A percentile compares a stretch with the other conserved stretches of the same genome.
phyloP scores from a whole-genome alignment of 2,888 invertebrate genomes.

The Lepidocyrtoides sp. region DNA sequence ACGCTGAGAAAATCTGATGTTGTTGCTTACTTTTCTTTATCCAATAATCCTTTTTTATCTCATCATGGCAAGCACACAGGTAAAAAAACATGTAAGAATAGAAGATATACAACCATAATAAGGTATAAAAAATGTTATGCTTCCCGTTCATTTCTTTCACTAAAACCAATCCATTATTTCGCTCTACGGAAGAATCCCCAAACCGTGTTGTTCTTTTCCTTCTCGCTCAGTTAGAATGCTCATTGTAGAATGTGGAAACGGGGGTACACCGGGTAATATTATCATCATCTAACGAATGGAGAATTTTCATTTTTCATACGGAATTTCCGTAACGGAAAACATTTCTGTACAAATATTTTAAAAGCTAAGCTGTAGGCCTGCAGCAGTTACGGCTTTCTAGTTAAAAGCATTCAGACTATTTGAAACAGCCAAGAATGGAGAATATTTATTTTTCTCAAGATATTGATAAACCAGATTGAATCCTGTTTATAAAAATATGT shows the following conservation, averaged over 20 bases:
- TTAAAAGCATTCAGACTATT: too few species aligned
- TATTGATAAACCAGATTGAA: slow-evolving; percentile 9
- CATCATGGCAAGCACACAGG: slow-evolving; percentile 10
- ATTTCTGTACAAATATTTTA: too few species aligned
- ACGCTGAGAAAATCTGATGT: slow-evolving; percentile 41
- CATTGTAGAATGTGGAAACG: background rate
- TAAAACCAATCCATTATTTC: slow-evolving; percentile 53
- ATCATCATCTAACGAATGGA: too few species aligned
- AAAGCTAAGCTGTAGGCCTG: too few species aligned
- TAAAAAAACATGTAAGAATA: too few species aligned
- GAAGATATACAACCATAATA: background rate
- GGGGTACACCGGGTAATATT: too few species aligned
- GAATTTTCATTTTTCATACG: too few species aligned
- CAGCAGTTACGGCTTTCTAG: too few species aligned
- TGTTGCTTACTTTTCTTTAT: slow-evolving; percentile 37
- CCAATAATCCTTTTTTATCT: slow-evolving; percentile 35
- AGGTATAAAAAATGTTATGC: background rate
- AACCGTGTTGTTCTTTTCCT: background rate
- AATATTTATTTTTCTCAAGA: background rate
- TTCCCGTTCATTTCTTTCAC: background rate
- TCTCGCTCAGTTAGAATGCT: background rate
- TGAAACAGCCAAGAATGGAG: background rate
- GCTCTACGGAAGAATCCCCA: background rate
- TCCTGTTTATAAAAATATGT: background rate
- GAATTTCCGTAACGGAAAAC: too few species aligned